phyloP scores from a whole-genome alignment of 2,888 invertebrate species.

The Hypomecis punctinalis region DNA sequence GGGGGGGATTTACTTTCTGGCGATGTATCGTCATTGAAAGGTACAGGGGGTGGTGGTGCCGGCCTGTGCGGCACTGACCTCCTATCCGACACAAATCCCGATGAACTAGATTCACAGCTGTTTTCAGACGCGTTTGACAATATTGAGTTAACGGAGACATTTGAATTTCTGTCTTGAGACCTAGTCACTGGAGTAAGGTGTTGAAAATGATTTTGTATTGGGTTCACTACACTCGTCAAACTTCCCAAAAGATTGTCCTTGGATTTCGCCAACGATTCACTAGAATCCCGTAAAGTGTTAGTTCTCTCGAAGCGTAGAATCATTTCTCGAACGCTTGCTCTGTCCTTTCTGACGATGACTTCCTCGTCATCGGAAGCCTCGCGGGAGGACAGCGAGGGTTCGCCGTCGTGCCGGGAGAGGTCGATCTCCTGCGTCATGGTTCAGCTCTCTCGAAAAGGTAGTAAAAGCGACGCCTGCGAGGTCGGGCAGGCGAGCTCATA shows the following conservation, averaged over 20 bases:
- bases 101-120: constrained; percentile 80
- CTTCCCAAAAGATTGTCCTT: constrained; percentile 69
- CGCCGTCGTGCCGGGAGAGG: constrained; percentile 64
- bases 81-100: constrained; percentile 78
- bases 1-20: constrained; percentile 65
- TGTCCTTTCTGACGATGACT: constrained; percentile 69
- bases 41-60: constrained; percentile 78
- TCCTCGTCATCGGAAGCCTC: constrained; percentile 71
- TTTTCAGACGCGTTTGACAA: constrained; percentile 78
- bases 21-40: constrained; percentile 67
- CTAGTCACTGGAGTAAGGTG: constrained; percentile 66
- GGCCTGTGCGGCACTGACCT: constrained; percentile 76
- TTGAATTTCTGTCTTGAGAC: constrained; percentile 77
- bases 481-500: constrained; percentile 69
- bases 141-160: constrained; percentile 80
- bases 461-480: constrained; percentile 67
- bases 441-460: constrained; percentile 55
- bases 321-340: constrained; percentile 75
- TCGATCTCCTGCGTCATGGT: constrained; percentile 77
- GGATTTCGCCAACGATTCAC: constrained; percentile 70
- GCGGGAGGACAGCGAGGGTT: constrained; percentile 64
- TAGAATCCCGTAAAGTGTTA: constrained; percentile 64
- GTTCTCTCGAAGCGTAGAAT: constrained; percentile 77
- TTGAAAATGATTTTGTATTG: constrained; percentile 67
- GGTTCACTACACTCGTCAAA: constrained; percentile 75